Conservation (phyloP, 2,113 vertebrate genomes). For the Atlantisia rogersi region DNA sequence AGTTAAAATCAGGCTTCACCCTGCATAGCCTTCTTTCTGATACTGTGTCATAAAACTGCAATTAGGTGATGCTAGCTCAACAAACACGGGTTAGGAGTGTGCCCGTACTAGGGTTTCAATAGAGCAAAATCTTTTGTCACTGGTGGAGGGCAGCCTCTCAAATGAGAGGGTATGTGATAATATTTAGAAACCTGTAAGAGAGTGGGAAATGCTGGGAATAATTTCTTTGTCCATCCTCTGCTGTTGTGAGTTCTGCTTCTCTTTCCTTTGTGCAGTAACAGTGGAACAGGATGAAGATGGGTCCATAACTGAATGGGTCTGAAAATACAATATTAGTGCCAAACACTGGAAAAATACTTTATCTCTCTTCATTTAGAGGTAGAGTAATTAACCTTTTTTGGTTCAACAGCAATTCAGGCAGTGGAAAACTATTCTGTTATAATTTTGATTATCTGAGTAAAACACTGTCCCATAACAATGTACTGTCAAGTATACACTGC, state of each 20-base stretch:
- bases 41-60: neutral
- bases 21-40: neutral
- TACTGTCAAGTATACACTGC: neutral
- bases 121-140: neutral
- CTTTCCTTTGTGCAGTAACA: neutral
- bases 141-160: neutral
- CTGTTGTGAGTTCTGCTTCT: neutral
- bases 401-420: neutral
- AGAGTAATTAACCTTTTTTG: neutral
- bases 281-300: slow-evolving; percentile 1
- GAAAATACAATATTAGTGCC: neutral
- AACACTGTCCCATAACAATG: neutral
- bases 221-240: neutral
- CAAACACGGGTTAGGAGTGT: neutral
- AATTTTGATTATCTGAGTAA: neutral
- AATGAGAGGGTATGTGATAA: neutral
- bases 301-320: neutral
- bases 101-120: neutral
- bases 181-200: slow-evolving; percentile 4
- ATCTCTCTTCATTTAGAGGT: neutral
- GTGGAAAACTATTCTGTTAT: neutral
- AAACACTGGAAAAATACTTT: neutral
- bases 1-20: neutral
- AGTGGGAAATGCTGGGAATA: neutral
- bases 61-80: neutral